Conservation (phyloP, 2,888 invertebrate genomes). For the Spisula solida region DNA sequence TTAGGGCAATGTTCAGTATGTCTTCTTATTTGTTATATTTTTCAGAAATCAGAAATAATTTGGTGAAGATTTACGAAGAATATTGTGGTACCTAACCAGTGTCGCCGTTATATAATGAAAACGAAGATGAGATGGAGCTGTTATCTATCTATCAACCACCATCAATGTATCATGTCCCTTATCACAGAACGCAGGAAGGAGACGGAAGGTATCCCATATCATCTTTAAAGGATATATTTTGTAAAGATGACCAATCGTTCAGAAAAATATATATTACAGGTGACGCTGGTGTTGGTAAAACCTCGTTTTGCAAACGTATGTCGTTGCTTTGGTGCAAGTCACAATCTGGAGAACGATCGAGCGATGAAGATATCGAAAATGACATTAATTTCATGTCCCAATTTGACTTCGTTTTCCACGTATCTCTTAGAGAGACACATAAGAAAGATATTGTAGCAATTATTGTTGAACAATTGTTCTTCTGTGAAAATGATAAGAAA, state of each 20-base stretch:
- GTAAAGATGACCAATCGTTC: not conserved
- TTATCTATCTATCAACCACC: not conserved
- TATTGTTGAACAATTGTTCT: constrained; percentile 2
- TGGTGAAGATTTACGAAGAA: not conserved
- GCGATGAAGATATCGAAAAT: not conserved
- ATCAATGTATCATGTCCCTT: not conserved
- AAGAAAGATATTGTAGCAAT: not conserved
- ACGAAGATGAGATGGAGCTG: not conserved
- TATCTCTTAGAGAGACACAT: not conserved
- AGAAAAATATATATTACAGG: not conserved
- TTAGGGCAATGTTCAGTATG: not conserved
- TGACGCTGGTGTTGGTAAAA: not conserved
- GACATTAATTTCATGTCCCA: not conserved
- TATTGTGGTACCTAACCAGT: not conserved
- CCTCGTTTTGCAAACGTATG: not conserved
- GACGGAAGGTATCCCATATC: not conserved
- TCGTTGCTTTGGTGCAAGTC: not conserved
- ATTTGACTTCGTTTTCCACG: constrained; percentile 7
- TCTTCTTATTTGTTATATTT: not conserved
- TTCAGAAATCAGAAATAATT: not conserved
- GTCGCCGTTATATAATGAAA: not conserved
- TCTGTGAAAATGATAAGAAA: not conserved
- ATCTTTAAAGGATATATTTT: not conserved
- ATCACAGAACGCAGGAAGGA: not conserved
- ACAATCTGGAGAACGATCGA: not conserved